A percentile compares a stretch with the other conserved stretches of the same genome.
phyloP scores from a whole-genome alignment of 2,113 vertebrate species.

The Anguilla rostrata region DNA sequence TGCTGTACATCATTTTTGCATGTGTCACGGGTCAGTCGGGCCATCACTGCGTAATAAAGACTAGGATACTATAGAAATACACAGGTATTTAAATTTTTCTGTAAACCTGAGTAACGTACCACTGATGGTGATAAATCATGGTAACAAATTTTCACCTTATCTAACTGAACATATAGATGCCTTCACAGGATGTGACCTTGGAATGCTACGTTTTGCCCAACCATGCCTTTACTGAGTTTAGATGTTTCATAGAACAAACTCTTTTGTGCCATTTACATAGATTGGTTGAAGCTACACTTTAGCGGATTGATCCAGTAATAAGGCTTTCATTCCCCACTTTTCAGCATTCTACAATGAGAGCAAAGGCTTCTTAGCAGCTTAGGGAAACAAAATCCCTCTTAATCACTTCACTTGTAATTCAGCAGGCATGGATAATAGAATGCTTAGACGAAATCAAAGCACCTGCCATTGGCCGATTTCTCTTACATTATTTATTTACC shows the following conservation, averaged over 20 bases:
- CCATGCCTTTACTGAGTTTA: background rate
- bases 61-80: no score
- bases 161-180: no score
- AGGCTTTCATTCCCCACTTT: background rate
- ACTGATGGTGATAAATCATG: no score
- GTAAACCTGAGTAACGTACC: no score
- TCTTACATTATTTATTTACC: conserved; percentile 29
- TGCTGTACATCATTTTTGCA: no score
- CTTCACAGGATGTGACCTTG: no score
- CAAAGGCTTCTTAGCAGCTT: conserved; percentile 23
- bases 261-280: background rate
- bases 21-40: no score
- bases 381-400: conserved; percentile 21
- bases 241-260: background rate
- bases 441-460: conserved; percentile 18
- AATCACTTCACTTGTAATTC: conserved; percentile 10
- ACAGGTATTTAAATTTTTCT: no score
- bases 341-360: background rate
- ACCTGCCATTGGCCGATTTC: conserved; percentile 10
- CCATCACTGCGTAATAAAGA: no score
- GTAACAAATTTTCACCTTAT: no score
- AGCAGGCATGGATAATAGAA: conserved; percentile 21
- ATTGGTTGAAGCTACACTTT: background rate
- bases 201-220: no score
- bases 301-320: background rate